Evolutionary conservation across 1,140 invertebrate species (phyloP), one percentile per base, ranked within the genome.

Genomic region (Probaryconus sp.): DNA sequence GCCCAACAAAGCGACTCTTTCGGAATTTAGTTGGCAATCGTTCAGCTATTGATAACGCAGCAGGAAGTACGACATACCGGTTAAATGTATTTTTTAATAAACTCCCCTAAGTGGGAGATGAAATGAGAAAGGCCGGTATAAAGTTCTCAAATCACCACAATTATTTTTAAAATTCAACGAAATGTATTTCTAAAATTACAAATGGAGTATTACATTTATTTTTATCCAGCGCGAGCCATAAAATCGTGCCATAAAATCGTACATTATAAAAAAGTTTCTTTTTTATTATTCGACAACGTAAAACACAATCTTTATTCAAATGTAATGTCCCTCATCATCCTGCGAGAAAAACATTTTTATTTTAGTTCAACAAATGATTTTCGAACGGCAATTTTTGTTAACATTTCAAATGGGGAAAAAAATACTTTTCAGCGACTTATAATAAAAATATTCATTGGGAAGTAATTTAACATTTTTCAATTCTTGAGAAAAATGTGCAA

Each of bases 131-230:
- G 24, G 56, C 33, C 63, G 48, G 51, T 58, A 64, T 64, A 45
- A 71, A 56, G 24, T 71, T 50, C 33, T 56, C 58, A 63, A 71
- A 71, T 71, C 58, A 43, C 43, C 50, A 35, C 58, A 71, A 71
- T 71, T 71, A 71, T 71, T 63, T 71, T 63, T 71, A 56, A 71
- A 71, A 50, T 40, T 33, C 67, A 21, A 9, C 56, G 48, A 70
- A 47, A 50, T 55, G 58, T 56, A 43, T 71, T 63, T 71, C 58
- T 71, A 71, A 71, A 71, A 71, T 71, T 71, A 71, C 68, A 53
- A 71, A 63, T 56, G 35, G 58, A 37, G 28, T 56, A 63, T 63
- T 71, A 43, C 48, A 56, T 71, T 63, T 71, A 71, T 71, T 71
- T 71, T 63, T 63, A 71, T 63, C 68, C 50, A n/a, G 16, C 38